Evolutionary conservation across 2,888 invertebrate genomes (phyloP), one percentile per base, ranked within the genome.

Genomic region (Clusia tigrina): DNA sequence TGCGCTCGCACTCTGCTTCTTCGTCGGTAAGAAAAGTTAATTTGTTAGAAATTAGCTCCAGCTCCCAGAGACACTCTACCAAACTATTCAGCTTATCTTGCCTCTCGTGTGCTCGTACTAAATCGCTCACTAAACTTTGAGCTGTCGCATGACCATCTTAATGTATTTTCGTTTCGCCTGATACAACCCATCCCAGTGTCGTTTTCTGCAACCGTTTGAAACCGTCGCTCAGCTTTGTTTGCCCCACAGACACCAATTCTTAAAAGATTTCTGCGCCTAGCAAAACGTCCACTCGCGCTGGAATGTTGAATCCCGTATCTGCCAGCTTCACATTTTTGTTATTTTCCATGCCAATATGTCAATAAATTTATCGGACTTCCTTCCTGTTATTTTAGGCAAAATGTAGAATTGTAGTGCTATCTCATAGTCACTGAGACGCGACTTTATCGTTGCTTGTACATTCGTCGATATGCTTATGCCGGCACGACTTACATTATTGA

Each of bases 371-470:
- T 38, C 62, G 15, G 59, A 59, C 23, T 63, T 55, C 12, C 6
- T 18, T 15, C 56, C 52, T 12, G 59, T 59, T 10, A 59, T 59
- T 24, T 48, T 63, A 12, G 24, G 51, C 42, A 56, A 54, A 15
- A 53, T 46, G 32, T 32, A 32, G 18, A 57, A 62, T 37, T 56
- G 12, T 53, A 48, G 26, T 15, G 38, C 26, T 12, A 12, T 9
- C 26, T 64, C 56, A 20, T 32, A 61, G 2, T 67, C 53, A 12
- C 60, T 58, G 12, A 64, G 17, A n/a, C n/a, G n/a, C n/a, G n/a
- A n/a, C n/a, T 52, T 62, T 12, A 67, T 54, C 5, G 51, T 51
- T 32, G 62, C 37, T 12, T 38, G 22, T 15, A 54, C 46, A 10
- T 60, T 57, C 9, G 18, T 37, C 51, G 22, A 60, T 22, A 65